Percentiles rank a stretch among this genome's conserved stretches.
Conservation (phyloP, 2,797 vertebrate species). For the Pseudochromis fuscus region DNA sequence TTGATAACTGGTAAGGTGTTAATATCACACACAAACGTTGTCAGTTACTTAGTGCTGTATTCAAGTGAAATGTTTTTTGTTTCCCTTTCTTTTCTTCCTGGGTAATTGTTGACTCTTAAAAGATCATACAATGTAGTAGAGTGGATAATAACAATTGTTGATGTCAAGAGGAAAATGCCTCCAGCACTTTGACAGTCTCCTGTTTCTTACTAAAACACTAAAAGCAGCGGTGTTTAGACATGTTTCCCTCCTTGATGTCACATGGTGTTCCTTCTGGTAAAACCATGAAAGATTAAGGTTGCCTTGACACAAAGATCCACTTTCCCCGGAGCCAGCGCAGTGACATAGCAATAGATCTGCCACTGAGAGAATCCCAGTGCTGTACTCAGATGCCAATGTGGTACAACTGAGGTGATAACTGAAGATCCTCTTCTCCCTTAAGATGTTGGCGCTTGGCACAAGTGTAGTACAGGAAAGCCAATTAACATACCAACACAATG, state of each 20-base stretch:
- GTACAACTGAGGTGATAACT: constrained; percentile 39
- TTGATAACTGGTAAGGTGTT: not conserved
- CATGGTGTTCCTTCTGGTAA: constrained; percentile 19
- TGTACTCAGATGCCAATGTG: constrained; percentile 32
- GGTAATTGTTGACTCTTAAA: not conserved
- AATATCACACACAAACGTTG: too few relatives aligned
- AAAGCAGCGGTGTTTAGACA: not conserved
- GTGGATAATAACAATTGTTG: constrained; percentile 2
- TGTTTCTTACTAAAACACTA: not conserved
- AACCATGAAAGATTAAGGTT: constrained; percentile 35
- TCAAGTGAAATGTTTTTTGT: not conserved
- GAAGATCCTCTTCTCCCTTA: constrained; percentile 24
- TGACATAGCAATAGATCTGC: constrained; percentile 31
- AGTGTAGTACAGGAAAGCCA: constrained; percentile 12
- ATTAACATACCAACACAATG: constrained; percentile 22
- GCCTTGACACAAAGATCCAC: constrained; percentile 27
- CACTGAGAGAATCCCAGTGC: constrained; percentile 26
- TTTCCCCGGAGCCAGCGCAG: constrained; percentile 10
- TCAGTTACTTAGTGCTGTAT: not conserved
- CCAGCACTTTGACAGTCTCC: constrained; percentile 5
- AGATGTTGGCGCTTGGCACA: constrained; percentile 18
- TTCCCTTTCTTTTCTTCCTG: too few relatives aligned
- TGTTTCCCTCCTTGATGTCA: not conserved
- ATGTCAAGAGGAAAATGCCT: constrained; percentile 8
- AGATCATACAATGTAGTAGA: not conserved